Conservation (phyloP, 2,797 vertebrate genomes). For the Lerista edwardsae region DNA sequence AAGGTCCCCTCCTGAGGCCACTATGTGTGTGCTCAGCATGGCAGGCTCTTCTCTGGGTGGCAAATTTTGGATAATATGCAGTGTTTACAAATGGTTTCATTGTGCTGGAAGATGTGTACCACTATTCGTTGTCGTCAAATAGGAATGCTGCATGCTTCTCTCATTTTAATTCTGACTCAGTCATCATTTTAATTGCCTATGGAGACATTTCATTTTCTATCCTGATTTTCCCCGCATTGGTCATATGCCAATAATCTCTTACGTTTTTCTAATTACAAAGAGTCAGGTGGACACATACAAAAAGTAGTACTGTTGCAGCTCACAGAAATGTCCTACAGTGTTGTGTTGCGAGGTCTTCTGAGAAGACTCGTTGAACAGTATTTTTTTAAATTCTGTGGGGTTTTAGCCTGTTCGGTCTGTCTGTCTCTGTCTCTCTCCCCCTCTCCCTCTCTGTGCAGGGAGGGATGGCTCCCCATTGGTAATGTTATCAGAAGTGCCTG, state of each 20-base stretch:
- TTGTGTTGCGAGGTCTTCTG: background rate
- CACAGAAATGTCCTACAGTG: background rate
- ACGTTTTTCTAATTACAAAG: constrained; percentile 10
- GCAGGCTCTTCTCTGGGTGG: background rate
- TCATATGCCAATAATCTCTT: constrained; percentile 17
- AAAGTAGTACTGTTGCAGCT: accelerated
- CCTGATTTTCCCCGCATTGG: constrained; percentile 5
- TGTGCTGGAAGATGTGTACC: background rate
- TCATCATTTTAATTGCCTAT: constrained; percentile 37
- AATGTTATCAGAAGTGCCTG: background rate
- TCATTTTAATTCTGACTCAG: constrained; percentile 34
- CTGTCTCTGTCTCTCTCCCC: background rate
- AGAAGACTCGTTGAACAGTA: background rate
- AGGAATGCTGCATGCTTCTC: constrained; percentile 29
- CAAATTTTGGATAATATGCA: constrained; percentile 29
- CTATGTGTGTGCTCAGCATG: background rate
- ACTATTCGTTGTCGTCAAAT: constrained; percentile 9
- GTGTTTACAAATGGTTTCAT: constrained; percentile 24
- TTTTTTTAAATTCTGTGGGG: background rate
- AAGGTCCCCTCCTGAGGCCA: constrained; percentile 21
- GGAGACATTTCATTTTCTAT: constrained; percentile 33
- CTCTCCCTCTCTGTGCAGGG: too few species aligned
- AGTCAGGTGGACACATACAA: constrained; percentile 15
- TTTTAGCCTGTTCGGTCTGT: background rate
- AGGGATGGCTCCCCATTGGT: background rate